Conservation (phyloP, 2,888 invertebrate genomes). For the Himalopsyche anomala region DNA sequence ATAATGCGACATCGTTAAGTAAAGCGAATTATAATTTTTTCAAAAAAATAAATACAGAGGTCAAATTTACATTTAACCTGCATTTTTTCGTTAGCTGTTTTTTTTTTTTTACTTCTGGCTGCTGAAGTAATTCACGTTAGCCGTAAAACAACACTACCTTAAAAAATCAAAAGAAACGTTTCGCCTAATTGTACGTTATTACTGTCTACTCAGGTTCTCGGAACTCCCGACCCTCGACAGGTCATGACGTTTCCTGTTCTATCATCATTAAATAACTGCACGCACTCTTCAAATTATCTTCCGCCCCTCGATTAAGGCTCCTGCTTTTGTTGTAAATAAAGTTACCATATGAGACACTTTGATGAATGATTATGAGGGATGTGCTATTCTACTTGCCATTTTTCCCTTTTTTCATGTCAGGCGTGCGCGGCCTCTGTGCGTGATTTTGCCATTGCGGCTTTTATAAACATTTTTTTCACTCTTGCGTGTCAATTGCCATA, state of each 20-base stretch:
- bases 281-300: slow-evolving; percentile 18
- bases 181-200: not conserved
- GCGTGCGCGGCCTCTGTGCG: slow-evolving; percentile 6
- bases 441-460: not conserved
- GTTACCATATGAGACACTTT: slow-evolving; percentile 15
- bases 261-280: slow-evolving; percentile 16
- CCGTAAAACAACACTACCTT: not conserved
- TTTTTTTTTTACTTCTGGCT: too few species aligned
- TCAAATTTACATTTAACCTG: too few species aligned
- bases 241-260: slow-evolving; percentile 8
- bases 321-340: slow-evolving; percentile 15
- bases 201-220: slow-evolving; percentile 3
- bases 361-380: slow-evolving; percentile 26
- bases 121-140: not conserved
- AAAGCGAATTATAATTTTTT: too few species aligned
- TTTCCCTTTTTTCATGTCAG: slow-evolving; percentile 1
- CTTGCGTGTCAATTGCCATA: not conserved
- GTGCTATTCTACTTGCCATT: not conserved
- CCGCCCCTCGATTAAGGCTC: not conserved
- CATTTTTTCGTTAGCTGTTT: too few species aligned
- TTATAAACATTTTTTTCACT: slow-evolving; percentile 5
- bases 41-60: too few species aligned
- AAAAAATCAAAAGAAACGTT: not conserved
- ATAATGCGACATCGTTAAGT: too few species aligned
- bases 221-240: not conserved